Base-by-base conservation (phyloP, 2,797 vertebrate species). In the Diplodus sargus region DNA sequence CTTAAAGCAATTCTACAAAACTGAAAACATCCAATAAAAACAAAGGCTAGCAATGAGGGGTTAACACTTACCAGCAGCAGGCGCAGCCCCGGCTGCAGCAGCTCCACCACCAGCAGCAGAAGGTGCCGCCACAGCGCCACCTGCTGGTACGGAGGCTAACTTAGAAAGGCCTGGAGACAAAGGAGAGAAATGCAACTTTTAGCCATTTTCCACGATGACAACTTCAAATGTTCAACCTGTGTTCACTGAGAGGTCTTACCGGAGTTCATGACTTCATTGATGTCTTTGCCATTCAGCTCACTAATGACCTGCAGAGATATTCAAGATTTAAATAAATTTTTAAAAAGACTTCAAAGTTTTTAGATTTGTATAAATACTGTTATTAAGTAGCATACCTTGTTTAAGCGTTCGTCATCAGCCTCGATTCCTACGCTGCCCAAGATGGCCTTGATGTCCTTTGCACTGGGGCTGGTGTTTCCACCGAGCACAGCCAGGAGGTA, bases 71-170 rank as follows among this genome's bases (percentile, higher is more conserved):
- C 95, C 95, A 92, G 92, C 94, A 93, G 93, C 95, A 92, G 95
- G 94, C 3, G 94, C 91, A 89, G 91, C 90, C 82, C 87, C 95
- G 60, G 89, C 93, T 81, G 90, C 90, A 83, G 87, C 82, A 8
- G 91, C 90, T n/a, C 89, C 94, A 64, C 49, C 91, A 48, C 82
- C 76, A 49, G 88, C 91, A 77, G 92, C 84, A n/a, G 92, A 86
- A 83, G 96, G 92, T 70, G 94, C 92, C 4, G 86, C 92, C 20
- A 94, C 93, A 91, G 94, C 95, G 54, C 94, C 94, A 89, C 95
- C 96, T 85, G 95, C 95, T 95, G 96, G 96, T 85, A 97, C 95
- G 68, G 95, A 96, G 94, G 95, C 88, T 83, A 97, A 92, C 92
- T 96, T 97, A 25, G 94, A 93, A 76, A 97, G 94, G 86, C 96